Evolutionary conservation across 2,888 invertebrate species (phyloP), one percentile per base, ranked within the genome.

Genomic region (Helleia helle): DNA sequence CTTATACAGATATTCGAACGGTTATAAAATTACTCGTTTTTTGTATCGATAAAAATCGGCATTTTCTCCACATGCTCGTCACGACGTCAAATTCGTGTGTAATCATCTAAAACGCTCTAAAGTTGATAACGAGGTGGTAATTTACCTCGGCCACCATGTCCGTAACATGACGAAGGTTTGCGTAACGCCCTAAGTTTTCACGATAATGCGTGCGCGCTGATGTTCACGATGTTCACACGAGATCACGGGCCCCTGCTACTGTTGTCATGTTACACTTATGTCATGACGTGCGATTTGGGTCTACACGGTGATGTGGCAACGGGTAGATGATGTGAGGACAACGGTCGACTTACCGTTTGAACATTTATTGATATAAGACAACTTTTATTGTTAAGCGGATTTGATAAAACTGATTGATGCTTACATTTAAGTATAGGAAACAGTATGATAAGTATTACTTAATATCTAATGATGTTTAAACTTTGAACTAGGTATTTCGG

Each of bases 161-260:
- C n/a, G n/a, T n/a, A n/a, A 36, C 9, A 27, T 24, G 11, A 25
- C 36, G 26, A 11, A 54, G 49, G 47, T 64, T 72, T 69, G 66
- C 65, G 66, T 68, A 73, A 74, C 47, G 45, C 43, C 50, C 48
- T 42, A 47, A 58, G 58, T 76, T 79, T 79, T 76, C 74, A 44
- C 65, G 68, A 68, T 65, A 66, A 51, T 68, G 67, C 65, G 67
- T 71, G 64, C 61, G 54, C 60, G 58, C 51, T 57, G 62, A 65
- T 71, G 64, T 70, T 75, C 68, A 67, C 70, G n/a, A n/a, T 15
- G 15, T 70, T 75, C 68, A 67, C 70, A 73, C 69, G 73, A 49
- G 47, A 47, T 18, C 43, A 25, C 40, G 25, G 47, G n/a, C n/a
- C n/a, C 38, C 46, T 46, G 38, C 44, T 42, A 36, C 41, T 42